These are phyloP conservation scores for Tauraco hartlaubi DNA, from an alignment of 2,797 vertebrate species.

Conservation along the genomic window DNA sequence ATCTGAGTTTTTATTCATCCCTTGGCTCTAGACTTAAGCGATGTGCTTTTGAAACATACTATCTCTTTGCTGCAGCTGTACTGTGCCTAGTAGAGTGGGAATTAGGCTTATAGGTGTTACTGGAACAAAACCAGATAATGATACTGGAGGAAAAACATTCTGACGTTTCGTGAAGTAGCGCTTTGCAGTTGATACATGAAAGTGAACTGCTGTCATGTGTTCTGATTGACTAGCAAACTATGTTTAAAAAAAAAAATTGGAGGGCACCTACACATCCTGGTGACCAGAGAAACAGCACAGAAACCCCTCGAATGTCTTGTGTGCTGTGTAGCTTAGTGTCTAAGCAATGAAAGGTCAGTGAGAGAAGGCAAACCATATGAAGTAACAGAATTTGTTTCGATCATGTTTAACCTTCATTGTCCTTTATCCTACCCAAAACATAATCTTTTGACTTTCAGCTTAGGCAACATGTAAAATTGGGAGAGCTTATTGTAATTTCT, in stretches of 20 bases:
- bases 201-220: neutral
- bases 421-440: neutral
- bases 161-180: neutral
- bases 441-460: constrained; percentile 27
- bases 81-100: neutral
- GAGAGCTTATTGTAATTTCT: constrained; percentile 55
- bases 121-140: neutral
- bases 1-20: neutral
- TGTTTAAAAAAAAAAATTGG: neutral
- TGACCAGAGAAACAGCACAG: neutral
- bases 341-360: neutral
- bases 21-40: neutral
- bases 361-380: neutral
- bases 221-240: neutral
- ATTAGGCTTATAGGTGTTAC: neutral
- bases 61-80: neutral
- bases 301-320: neutral
- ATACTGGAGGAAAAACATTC: neutral
- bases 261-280: neutral
- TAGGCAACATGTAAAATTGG: constrained; percentile 8
- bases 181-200: neutral
- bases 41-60: neutral
- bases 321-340: neutral
- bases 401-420: neutral
- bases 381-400: neutral